Conservation (phyloP, 2,113 vertebrate species). For the Camelus dromedarius region DNA sequence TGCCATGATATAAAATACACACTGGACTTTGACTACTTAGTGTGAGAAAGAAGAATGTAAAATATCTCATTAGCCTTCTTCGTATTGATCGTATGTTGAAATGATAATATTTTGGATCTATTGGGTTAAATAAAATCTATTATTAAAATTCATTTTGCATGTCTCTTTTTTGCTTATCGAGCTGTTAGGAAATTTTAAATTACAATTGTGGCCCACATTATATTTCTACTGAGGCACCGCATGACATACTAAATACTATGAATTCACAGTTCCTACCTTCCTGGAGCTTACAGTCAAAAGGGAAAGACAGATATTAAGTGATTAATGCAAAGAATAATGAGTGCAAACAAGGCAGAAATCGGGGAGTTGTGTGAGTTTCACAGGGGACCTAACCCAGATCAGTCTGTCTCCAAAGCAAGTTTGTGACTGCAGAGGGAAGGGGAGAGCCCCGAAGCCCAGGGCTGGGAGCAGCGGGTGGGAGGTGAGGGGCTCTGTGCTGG, state of each 20-base stretch:
- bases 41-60: neutral
- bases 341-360: neutral
- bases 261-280: neutral
- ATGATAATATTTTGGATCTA: neutral
- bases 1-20: neutral
- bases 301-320: neutral
- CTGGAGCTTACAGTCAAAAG: neutral
- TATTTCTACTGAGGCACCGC: rapidly evolving
- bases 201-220: rapidly evolving
- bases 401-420: neutral
- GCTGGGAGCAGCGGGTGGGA: rapidly evolving
- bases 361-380: neutral
- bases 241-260: rapidly evolving
- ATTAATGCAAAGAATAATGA: neutral
- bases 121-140: neutral
- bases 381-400: neutral
- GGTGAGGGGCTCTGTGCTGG: neutral
- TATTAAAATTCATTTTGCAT: neutral
- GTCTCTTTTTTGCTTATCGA: neutral
- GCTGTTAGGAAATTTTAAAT: neutral
- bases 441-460: neutral
- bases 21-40: neutral
- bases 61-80: neutral
- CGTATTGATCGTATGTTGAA: neutral
- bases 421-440: neutral